A percentile compares a stretch with the other conserved stretches of the same genome.
Conservation (phyloP, 2,797 vertebrate genomes). For the Pampus argenteus region DNA sequence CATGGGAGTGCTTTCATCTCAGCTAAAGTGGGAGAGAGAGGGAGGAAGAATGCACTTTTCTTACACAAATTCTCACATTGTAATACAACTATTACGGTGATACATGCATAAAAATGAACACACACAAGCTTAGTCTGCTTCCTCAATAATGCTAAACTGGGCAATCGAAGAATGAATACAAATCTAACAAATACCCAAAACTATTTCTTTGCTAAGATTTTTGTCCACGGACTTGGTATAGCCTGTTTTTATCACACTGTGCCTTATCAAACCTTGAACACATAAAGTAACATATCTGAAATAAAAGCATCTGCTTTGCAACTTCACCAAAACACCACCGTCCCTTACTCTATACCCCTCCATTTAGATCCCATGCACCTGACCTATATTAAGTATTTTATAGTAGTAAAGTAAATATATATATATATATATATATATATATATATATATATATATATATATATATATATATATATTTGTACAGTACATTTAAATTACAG, state of each 20-base stretch:
- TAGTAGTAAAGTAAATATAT: no score
- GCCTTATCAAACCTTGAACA: not conserved
- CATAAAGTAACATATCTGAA: no score
- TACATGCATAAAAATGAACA: not conserved
- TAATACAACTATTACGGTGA: not conserved
- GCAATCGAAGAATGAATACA: not conserved
- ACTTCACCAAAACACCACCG: no score
- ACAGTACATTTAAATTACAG: no score
- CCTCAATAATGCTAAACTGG: not conserved
- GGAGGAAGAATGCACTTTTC: conserved; percentile 2
- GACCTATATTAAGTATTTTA: no score
- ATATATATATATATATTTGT: no score
- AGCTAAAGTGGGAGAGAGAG: conserved; percentile 9
- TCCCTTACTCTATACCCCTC: no score
- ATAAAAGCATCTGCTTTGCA: no score
- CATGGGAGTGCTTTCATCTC: conserved; percentile 31
- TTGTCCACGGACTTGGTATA: no score
- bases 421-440: no score
- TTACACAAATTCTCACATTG: conserved; percentile 8
- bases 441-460: no score
- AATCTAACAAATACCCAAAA: not conserved
- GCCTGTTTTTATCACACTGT: not conserved
- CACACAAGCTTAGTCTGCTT: not conserved
- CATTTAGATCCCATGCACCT: no score
- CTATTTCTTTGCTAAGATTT: not conserved